These are phyloP conservation scores for Stenopsyche tienmushanensis DNA, from an alignment of 1,140 invertebrate genomes.

Conservation along the genomic window DNA sequence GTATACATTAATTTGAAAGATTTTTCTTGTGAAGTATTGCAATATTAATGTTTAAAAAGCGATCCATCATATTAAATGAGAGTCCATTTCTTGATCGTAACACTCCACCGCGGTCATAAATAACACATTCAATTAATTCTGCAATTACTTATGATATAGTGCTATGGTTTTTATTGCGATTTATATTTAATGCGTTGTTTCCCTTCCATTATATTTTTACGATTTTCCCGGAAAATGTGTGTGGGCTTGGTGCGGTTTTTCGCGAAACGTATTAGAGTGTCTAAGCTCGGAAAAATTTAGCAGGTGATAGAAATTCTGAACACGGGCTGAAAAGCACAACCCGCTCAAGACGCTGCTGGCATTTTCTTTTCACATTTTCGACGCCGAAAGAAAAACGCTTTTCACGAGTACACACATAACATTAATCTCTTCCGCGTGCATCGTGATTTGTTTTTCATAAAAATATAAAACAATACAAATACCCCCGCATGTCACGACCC, in stretches of 20 bases:
- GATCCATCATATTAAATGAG: too few relatives aligned
- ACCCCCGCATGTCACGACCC: background rate
- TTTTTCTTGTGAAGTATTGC: too few relatives aligned
- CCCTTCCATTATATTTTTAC: background rate
- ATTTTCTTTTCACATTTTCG: constrained; percentile 9
- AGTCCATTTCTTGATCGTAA: too few relatives aligned
- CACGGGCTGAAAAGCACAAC: constrained; percentile 12
- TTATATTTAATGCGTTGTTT: background rate
- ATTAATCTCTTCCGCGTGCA: constrained; percentile 24
- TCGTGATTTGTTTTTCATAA: constrained; percentile 5
- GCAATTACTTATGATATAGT: too few relatives aligned
- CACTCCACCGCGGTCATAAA: too few relatives aligned
- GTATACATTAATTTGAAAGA: too few relatives aligned
- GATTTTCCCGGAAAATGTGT: background rate
- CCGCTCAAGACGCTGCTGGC: constrained; percentile 13
- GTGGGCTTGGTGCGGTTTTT: background rate
- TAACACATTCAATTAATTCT: too few relatives aligned
- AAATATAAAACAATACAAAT: background rate
- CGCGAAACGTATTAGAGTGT: background rate
- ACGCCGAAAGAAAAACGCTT: background rate
- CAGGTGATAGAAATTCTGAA: constrained; percentile 25
- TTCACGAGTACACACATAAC: constrained; percentile 15
- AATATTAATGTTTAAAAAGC: too few relatives aligned
- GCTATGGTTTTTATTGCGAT: too few relatives aligned
- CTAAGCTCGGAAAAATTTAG: constrained; percentile 22